A percentile compares a stretch with the other conserved stretches of the same genome.
Conservation (phyloP, 2,888 invertebrate species). For the Heliconius ethilla region DNA sequence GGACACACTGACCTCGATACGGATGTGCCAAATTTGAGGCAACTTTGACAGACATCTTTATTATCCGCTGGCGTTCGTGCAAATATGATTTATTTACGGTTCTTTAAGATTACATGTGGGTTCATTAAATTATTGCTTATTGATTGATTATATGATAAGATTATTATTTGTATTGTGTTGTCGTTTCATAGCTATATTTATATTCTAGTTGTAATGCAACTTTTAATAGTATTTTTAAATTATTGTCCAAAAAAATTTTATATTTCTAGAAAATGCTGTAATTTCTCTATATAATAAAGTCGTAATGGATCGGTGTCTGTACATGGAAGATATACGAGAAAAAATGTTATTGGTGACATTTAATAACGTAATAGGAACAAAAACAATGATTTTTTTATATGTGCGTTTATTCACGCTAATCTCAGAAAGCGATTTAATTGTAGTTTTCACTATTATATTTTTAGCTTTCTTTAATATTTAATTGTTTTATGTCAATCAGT, state of each 20-base stretch:
- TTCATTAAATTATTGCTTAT: background rate
- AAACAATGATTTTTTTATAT: too few species aligned
- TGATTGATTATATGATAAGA: background rate
- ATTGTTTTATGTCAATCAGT: too few species aligned
- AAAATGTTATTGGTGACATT: too few species aligned
- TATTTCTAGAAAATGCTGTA: background rate
- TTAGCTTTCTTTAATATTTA: too few species aligned
- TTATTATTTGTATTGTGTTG: background rate
- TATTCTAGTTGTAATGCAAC: background rate
- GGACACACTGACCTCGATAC: slow-evolving; percentile 74
- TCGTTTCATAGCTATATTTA: background rate
- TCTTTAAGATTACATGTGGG: slow-evolving; percentile 31
- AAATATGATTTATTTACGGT: slow-evolving; percentile 44
- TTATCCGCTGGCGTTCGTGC: slow-evolving; percentile 41
- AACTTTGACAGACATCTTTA: slow-evolving; percentile 41
- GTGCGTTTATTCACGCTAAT: too few species aligned
- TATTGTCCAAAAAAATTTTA: too few species aligned
- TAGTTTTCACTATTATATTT: too few species aligned
- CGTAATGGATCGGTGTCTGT: too few species aligned
- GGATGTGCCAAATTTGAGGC: slow-evolving; percentile 53
- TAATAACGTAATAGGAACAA: too few species aligned
- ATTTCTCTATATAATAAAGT: background rate
- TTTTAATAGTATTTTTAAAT: background rate
- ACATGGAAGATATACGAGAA: too few species aligned
- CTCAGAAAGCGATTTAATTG: too few species aligned